A percentile compares a stretch with the other conserved stretches of the same genome.
Conservation (phyloP, 2,113 vertebrate genomes). For the Dasyprocta punctata region DNA sequence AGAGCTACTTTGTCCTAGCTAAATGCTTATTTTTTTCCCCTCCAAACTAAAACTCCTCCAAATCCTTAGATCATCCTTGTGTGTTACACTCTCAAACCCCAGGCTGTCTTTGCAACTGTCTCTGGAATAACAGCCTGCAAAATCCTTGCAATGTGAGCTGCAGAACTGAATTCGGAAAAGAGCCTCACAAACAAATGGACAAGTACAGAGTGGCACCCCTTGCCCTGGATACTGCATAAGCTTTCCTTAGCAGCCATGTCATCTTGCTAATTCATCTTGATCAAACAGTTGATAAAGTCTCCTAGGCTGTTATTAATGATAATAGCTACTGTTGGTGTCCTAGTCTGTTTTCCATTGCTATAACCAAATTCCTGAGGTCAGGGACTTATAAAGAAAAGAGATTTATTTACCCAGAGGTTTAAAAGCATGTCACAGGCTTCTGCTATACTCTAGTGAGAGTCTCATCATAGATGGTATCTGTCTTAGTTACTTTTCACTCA, state of each 20-base stretch:
- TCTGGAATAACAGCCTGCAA: not conserved
- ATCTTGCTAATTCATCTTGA: not conserved
- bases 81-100: conserved; percentile 24
- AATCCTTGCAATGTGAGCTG: not conserved
- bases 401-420: not conserved
- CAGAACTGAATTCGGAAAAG: not conserved
- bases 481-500: too few species aligned
- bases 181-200: not conserved
- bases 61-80: conserved; percentile 38
- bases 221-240: not conserved
- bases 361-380: not conserved
- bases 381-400: not conserved
- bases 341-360: not conserved
- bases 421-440: not conserved
- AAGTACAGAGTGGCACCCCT: not conserved
- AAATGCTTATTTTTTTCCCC: not conserved
- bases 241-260: not conserved
- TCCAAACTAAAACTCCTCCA: conserved; percentile 55
- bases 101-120: conserved; percentile 11
- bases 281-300: not conserved
- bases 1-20: not conserved
- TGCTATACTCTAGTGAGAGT: not conserved
- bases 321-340: not conserved
- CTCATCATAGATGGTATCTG: not conserved
- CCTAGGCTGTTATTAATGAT: not conserved